Evolutionary conservation across 2,888 invertebrate species (phyloP), one percentile per base, ranked within the genome.

Genomic region (Parnassius glacialis): DNA sequence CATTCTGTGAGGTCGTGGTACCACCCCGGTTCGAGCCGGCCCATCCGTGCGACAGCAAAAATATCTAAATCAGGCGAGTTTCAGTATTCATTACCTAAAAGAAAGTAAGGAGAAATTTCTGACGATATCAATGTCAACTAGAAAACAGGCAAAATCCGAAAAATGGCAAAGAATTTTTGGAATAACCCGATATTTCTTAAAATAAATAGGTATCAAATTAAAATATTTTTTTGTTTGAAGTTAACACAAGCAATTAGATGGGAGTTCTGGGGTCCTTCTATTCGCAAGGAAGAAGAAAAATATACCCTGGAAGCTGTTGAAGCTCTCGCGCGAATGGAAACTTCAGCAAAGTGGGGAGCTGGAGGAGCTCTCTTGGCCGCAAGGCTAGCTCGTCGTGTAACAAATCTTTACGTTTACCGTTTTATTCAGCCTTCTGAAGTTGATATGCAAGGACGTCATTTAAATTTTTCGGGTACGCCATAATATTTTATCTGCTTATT

Each of bases 291-390:
- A 12, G 68, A 55, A 53, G 79, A 83, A 42, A 83, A 80, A 20
- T 86, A 90, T 64, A 75, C 82, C 13, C 68, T 82, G 50, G 74
- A 81, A 52, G 76, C 92, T 10, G 71, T 92, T 12, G 90, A 93
- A 66, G 85, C 85, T 47, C 70, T 93, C 45, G 90, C 90, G 65
- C 81, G 90, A 71, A 87, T 94, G 68, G 93, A 94, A 75, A 92
- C 93, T 20, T 93, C 94, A 62, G 90, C 93, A 0, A 92, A 90
- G 73, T 90, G 87, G 86, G 84, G 92, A 62, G 93, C 93, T 1
- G 87, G 86, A 16, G 77, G 92, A 61, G 94, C 93, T 0, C 92
- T 94, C 10, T 83, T 94, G 65, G 92, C 91, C 52, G 89, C 92
- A 52, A 92, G 93, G 70, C 79, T 94, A 59, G 84, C 89, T 41